Percentiles rank a stretch among this genome's conserved stretches.
These are phyloP conservation scores for Caenorhabditis macrosperma DNA, from an alignment of 2,888 invertebrate genomes.

Conservation along the genomic window DNA sequence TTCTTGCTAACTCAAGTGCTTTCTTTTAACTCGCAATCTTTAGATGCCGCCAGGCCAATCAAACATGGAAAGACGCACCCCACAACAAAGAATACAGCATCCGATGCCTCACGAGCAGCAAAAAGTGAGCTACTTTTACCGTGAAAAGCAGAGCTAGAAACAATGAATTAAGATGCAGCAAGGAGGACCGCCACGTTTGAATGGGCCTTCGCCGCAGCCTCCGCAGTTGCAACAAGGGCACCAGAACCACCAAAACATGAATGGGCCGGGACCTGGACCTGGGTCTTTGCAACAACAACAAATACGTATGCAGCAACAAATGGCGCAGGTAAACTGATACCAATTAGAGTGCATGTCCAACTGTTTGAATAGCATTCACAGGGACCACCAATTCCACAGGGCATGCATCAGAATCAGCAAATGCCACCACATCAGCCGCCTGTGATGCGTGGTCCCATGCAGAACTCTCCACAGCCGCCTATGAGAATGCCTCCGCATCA, in stretches of 20 bases:
- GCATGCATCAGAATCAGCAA: background rate
- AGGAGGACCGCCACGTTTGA: background rate
- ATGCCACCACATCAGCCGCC: background rate
- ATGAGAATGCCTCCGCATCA: slow-evolving; percentile 16
- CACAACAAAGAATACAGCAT: background rate
- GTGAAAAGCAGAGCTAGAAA: background rate
- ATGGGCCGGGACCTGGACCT: slow-evolving; percentile 14
- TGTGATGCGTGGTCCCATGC: slow-evolving; percentile 5
- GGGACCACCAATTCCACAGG: background rate
- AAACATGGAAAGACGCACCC: background rate
- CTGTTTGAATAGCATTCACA: background rate
- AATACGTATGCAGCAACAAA: slow-evolving; percentile 21
- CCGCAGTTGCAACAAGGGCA: slow-evolving; percentile 11
- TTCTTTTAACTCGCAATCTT: too few relatives aligned
- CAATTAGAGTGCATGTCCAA: background rate
- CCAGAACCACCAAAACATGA: slow-evolving; percentile 22
- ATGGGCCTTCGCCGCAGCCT: slow-evolving; percentile 7
- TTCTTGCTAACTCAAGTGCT: too few relatives aligned
- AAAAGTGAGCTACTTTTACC: background rate
- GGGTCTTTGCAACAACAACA: slow-evolving; percentile 8
- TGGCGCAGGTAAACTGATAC: slow-evolving; percentile 3
- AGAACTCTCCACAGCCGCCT: slow-evolving; percentile 24
- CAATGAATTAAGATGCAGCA: slow-evolving; percentile 31
- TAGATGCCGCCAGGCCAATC: background rate
- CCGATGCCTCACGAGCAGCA: background rate